Conservation (phyloP, 2,888 invertebrate species). For the Sacculina carcini region DNA sequence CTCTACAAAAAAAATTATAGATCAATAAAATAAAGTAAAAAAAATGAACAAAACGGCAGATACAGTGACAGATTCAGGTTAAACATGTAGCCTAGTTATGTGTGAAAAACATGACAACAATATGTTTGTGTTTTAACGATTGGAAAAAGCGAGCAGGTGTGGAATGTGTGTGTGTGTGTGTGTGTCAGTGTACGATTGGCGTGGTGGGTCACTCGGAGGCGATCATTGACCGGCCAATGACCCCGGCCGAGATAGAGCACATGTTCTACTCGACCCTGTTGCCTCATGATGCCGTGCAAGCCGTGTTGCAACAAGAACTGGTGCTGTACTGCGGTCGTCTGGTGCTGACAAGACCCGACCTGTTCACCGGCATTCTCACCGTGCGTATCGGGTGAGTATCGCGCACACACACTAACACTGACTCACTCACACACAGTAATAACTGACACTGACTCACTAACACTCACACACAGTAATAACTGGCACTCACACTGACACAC, state of each 20-base stretch:
- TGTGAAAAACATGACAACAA: too few species aligned
- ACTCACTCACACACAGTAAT: not conserved
- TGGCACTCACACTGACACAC: too few species aligned
- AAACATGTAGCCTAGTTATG: too few species aligned
- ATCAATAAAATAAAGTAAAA: too few species aligned
- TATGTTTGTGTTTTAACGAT: too few species aligned
- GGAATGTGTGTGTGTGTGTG: too few species aligned
- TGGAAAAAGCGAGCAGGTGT: too few species aligned
- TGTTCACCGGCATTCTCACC: conserved; percentile 81
- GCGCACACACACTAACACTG: not conserved
- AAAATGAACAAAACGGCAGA: too few species aligned
- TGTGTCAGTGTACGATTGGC: not conserved
- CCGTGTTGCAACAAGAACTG: conserved; percentile 75
- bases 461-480: too few species aligned
- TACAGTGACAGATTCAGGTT: too few species aligned
- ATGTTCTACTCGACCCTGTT: conserved; percentile 65
- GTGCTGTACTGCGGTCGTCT: conserved; percentile 78
- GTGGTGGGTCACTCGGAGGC: conserved; percentile 36
- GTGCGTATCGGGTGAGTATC: conserved; percentile 34
- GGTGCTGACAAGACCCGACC: conserved; percentile 69
- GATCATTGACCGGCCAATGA: conserved; percentile 91
- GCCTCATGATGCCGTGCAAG: conserved; percentile 67
- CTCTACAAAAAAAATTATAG: too few species aligned
- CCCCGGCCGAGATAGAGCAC: conserved; percentile 75
- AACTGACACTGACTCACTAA: not conserved